Conservation (phyloP, 2,888 invertebrate species). For the Limulus polyphemus region DNA sequence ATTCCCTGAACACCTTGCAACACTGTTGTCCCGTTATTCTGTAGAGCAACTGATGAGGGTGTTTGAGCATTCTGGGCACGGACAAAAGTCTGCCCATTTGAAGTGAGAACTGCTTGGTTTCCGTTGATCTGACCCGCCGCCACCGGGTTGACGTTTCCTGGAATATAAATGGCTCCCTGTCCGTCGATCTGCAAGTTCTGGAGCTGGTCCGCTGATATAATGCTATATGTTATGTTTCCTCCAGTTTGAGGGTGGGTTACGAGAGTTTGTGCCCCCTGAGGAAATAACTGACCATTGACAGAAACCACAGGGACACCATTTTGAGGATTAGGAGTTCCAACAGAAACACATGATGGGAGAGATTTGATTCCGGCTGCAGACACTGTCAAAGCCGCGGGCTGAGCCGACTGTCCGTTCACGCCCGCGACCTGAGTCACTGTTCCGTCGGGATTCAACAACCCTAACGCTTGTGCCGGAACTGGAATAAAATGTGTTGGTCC, state of each 20-base stretch:
- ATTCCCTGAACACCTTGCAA: conserved; percentile 44
- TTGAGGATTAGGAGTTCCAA: conserved; percentile 32
- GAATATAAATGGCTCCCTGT: conserved; percentile 81
- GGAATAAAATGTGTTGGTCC: conserved; percentile 22
- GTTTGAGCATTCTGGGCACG: conserved; percentile 35
- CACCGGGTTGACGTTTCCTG: conserved; percentile 40
- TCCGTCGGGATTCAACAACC: conserved; percentile 25
- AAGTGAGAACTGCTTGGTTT: conserved; percentile 36
- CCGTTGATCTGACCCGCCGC: conserved; percentile 26
- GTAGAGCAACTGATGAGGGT: conserved; percentile 15
- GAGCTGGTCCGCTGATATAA: conserved; percentile 42
- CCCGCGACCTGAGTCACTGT: conserved; percentile 33
- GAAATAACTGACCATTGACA: conserved; percentile 38
- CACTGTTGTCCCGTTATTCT: conserved; percentile 14
- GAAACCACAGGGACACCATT: not conserved
- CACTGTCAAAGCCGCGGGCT: conserved; percentile 9
- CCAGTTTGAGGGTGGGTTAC: not conserved
- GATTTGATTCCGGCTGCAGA: not conserved
- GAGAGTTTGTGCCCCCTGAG: conserved; percentile 1
- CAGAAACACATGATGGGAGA: conserved; percentile 7
- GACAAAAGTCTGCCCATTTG: conserved; percentile 52
- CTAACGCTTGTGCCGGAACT: conserved; percentile 21
- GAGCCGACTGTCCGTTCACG: conserved; percentile 10
- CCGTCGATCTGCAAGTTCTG: conserved; percentile 69
- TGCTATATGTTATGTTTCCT: conserved; percentile 39